Evolutionary conservation across 1,140 invertebrate genomes (phyloP).

Genomic region (Drosophila trapezifrons): DNA sequence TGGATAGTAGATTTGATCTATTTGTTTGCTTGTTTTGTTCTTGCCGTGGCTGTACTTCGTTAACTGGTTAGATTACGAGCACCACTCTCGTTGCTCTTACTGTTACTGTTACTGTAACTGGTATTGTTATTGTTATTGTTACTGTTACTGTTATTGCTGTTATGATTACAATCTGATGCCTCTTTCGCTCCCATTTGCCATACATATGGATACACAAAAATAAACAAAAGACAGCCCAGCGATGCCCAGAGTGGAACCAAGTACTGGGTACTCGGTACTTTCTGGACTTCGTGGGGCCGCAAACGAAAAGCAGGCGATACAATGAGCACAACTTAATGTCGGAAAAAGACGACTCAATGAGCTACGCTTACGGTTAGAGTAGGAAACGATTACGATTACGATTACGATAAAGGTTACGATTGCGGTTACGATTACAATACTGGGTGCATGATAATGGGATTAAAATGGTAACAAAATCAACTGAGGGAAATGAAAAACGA

Average conservation of each 20-base stretch:
- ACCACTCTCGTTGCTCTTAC: conserved; percentile 34
- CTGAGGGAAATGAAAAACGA: conserved; percentile 15
- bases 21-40: conserved; percentile 45
- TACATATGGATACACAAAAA: conserved; percentile 77
- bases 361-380: conserved; percentile 37
- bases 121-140: conserved; percentile 48
- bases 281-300: conserved; percentile 10
- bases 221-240: conserved; percentile 23
- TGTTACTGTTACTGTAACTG: conserved; percentile 38
- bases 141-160: conserved; percentile 50
- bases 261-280: too few relatives aligned
- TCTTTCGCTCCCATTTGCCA: conserved; percentile 84
- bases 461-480: conserved; percentile 24
- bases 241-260: conserved; percentile 1
- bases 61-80: conserved; percentile 46
- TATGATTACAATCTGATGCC: conserved; percentile 83
- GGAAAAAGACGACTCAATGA: conserved; percentile 39
- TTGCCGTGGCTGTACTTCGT: conserved; percentile 23
- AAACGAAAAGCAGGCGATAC: conserved; percentile 56
- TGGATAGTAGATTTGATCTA: conserved; percentile 40
- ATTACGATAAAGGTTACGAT: conserved; percentile 12
- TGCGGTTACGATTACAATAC: conserved; percentile 1
- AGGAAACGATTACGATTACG: conserved; percentile 31
- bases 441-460: conserved; percentile 17
- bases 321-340: conserved; percentile 43